phyloP scores from a whole-genome alignment of 2,113 vertebrate genomes.

The Myotis davidii region DNA sequence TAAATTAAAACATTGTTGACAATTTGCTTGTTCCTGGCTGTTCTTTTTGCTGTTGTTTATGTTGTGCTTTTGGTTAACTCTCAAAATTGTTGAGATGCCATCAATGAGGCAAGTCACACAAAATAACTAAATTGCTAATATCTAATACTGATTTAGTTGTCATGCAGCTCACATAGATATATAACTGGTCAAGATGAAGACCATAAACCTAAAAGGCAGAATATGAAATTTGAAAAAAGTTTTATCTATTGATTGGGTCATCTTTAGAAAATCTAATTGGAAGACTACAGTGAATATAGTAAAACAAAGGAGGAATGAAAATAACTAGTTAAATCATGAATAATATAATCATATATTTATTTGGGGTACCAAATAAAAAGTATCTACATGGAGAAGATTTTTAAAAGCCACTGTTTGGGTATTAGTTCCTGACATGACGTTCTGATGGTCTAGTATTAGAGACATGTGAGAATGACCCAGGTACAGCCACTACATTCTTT shows the following conservation, averaged over 20 bases:
- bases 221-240: background rate
- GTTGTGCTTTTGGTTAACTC: slow-evolving; percentile 39
- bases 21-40: slow-evolving; percentile 12
- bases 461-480: background rate
- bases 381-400: background rate
- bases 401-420: background rate
- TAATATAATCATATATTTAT: slow-evolving; percentile 30
- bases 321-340: slow-evolving; percentile 1
- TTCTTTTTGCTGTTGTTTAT: background rate
- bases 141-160: background rate
- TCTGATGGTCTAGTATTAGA: background rate
- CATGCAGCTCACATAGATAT: background rate
- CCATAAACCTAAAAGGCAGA: background rate
- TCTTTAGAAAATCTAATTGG: slow-evolving; percentile 54
- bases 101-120: background rate
- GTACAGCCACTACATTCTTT: background rate
- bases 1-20: background rate
- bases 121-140: background rate
- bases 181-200: background rate
- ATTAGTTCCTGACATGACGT: background rate
- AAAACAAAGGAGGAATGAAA: background rate
- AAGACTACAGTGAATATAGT: slow-evolving; percentile 2
- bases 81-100: background rate
- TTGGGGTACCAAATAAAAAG: background rate
- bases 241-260: slow-evolving; percentile 20